phyloP scores from a whole-genome alignment of 1,140 invertebrate genomes.

The Papilio glaucus region DNA sequence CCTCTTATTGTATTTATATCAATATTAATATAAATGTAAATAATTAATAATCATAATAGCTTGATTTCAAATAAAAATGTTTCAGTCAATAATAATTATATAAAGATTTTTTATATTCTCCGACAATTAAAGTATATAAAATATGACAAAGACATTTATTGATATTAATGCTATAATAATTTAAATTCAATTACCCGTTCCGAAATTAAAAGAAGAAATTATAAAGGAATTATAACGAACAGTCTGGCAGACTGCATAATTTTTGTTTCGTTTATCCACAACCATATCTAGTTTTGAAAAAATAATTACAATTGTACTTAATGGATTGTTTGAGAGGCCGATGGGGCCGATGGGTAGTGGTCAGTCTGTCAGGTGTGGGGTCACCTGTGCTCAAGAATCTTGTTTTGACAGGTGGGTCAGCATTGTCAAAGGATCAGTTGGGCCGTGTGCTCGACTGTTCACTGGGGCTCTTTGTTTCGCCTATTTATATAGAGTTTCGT shows the following conservation, averaged over 20 bases:
- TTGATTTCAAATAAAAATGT: too few relatives aligned
- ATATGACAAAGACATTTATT: too few relatives aligned
- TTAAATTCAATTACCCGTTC: background rate
- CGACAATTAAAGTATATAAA: too few relatives aligned
- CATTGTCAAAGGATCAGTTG: slow-evolving; percentile 42
- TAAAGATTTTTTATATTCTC: too few relatives aligned
- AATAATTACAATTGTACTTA: slow-evolving; percentile 45
- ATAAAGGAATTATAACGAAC: slow-evolving; percentile 23
- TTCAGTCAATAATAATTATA: too few relatives aligned
- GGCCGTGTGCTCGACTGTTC: slow-evolving; percentile 42
- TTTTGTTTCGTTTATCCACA: background rate
- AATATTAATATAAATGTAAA: too few relatives aligned
- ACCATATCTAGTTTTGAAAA: slow-evolving; percentile 41
- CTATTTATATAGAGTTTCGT: slow-evolving; percentile 52
- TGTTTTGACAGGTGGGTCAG: slow-evolving; percentile 74
- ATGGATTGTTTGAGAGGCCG: slow-evolving; percentile 42
- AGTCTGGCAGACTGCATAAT: slow-evolving; percentile 2
- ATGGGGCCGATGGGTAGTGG: background rate
- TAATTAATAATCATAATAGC: too few relatives aligned
- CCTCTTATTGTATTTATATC: too few relatives aligned
- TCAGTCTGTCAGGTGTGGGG: slow-evolving; percentile 51
- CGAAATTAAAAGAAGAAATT: background rate
- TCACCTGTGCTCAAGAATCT: slow-evolving; percentile 59
- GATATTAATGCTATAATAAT: too few relatives aligned
- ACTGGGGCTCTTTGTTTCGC: slow-evolving; percentile 52